These are phyloP conservation scores for Criorhina ranunculi DNA, from an alignment of 2,888 invertebrate species.

Conservation along the genomic window DNA sequence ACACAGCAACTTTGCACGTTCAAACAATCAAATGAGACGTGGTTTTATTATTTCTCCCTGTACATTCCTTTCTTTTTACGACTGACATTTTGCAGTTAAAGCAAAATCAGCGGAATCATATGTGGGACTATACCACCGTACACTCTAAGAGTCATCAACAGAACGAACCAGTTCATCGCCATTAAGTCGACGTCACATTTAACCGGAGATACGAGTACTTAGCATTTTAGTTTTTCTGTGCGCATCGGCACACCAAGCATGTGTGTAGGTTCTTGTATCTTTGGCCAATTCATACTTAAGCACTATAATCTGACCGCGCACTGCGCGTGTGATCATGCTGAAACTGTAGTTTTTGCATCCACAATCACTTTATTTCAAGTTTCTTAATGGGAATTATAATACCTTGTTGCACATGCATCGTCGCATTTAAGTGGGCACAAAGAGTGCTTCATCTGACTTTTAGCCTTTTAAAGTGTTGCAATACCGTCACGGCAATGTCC, in stretches of 20 bases:
- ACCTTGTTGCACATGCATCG: conserved; percentile 18
- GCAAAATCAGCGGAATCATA: conserved; percentile 16
- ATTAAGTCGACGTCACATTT: conserved; percentile 31
- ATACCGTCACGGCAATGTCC: neutral
- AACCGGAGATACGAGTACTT: conserved; percentile 23
- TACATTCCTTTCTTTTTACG: conserved; percentile 9
- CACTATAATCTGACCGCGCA: conserved; percentile 20
- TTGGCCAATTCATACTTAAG: conserved; percentile 3
- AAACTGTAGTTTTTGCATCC: conserved; percentile 1
- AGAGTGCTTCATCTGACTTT: conserved; percentile 21
- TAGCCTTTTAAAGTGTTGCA: conserved; percentile 16
- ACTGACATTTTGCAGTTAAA: conserved; percentile 49
- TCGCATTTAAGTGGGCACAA: conserved; percentile 8
- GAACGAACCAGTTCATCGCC: conserved; percentile 61
- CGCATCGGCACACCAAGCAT: neutral
- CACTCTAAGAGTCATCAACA: conserved; percentile 17
- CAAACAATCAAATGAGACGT: conserved; percentile 11
- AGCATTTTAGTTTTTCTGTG: conserved; percentile 21
- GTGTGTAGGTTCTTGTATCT: conserved; percentile 9
- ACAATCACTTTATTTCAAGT: conserved; percentile 33
- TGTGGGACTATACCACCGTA: conserved; percentile 41
- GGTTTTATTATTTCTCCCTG: conserved; percentile 9
- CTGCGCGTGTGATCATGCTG: conserved; percentile 20
- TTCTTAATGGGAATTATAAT: conserved; percentile 30
- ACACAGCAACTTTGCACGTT: conserved; percentile 7